Evolutionary conservation across 1,140 invertebrate genomes (phyloP).

Genomic region (Portunus trituberculatus): DNA sequence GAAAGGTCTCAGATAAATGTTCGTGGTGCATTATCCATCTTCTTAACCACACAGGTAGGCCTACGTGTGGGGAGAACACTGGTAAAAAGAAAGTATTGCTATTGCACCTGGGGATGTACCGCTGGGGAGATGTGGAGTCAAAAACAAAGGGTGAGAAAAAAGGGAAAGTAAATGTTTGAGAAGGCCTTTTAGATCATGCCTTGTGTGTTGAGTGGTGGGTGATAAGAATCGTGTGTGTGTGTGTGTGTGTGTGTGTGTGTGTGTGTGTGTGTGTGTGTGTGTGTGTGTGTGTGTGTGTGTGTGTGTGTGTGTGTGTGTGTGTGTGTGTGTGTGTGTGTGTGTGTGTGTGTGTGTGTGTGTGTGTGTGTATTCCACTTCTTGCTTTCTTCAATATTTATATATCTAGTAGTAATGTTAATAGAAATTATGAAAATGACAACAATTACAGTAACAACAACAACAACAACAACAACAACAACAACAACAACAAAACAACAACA

Average conservation of each 20-base stretch:
- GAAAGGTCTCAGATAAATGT: conserved; percentile 23
- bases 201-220: not conserved
- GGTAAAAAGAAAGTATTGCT: not conserved
- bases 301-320: conserved; percentile 11
- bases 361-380: not conserved
- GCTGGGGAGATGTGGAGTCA: not conserved
- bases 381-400: not conserved
- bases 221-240: not conserved
- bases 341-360: conserved; percentile 11
- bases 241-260: no score
- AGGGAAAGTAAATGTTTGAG: not conserved
- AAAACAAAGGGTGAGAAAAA: not conserved
- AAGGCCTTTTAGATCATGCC: not conserved
- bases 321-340: conserved; percentile 11
- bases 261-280: no score
- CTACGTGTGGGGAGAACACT: not conserved
- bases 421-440: not conserved
- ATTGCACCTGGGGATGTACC: no score
- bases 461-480: no score
- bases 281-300: not conserved
- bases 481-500: no score
- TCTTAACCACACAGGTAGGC: not conserved
- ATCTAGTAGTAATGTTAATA: not conserved
- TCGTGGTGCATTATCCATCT: not conserved
- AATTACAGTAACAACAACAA: not conserved